Evolutionary conservation across 2,797 vertebrate genomes (phyloP), one percentile per base, ranked within the genome.

Genomic region (Chelmon rostratus): DNA sequence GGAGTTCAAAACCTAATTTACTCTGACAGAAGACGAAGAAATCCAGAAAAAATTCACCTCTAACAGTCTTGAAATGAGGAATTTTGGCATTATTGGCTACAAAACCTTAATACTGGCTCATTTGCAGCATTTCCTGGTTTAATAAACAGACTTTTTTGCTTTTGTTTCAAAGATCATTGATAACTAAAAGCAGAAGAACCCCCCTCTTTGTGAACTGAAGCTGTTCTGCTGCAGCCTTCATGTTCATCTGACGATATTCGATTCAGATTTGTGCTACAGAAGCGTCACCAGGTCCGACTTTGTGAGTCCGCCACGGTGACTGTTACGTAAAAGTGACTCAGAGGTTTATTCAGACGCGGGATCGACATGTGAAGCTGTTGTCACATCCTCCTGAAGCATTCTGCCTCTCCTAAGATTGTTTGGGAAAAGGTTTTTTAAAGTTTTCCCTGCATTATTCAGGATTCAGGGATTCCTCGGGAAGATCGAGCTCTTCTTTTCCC

Each of bases 361-460:
- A 28, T 46, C 42, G 46, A 13, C 42, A 46, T 46, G 42, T 46
- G 13, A 46, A 18, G 13, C 8, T 42, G 40, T 42, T 8, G 13
- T 9, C 8, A n/a, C n/a, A 46, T 13, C 12, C 49, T 50, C 49
- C 49, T 10, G 10, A 19, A 11, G 19, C 8, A 6, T 21, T 8
- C 19, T 49, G 49, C 7, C 19, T 23, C 8, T 8, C 19, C 10
- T n/a, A n/a, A 25, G n/a, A n/a, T n/a, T n/a, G n/a, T 18, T 11
- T 6, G 16, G 28, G 6, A 8, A 13, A 38, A 12, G 7, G 18
- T 70, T 73, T 52, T n/a, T 2, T 11, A 18, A 31, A 76, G 19
- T 23, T 57, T n/a, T 2, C 11, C 5, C 10, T 82, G 70, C 13
- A 69, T 87, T 21, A 85, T 85, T 87, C 31, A 81, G 15, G 47